Evolutionary conservation across 2,888 invertebrate species (phyloP), one percentile per base, ranked within the genome.

Genomic region (Drosophila multiciliata): DNA sequence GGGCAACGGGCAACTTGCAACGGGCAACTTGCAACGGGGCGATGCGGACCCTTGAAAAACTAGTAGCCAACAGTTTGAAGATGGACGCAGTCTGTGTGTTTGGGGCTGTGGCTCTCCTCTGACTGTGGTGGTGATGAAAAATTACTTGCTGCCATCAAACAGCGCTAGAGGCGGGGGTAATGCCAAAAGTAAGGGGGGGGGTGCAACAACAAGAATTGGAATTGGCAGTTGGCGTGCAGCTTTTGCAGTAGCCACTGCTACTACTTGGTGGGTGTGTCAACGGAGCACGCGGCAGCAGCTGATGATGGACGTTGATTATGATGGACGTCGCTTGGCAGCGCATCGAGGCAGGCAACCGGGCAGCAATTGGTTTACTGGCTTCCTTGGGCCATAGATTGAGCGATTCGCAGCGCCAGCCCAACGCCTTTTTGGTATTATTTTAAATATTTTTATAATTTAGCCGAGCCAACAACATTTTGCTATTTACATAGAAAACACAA

Each of bases 351-450:
- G 65, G 67, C 70, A 72, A 42, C 42, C 64, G 61, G 68, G 70
- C 71, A 73, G 80, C 75, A 83, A 83, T 81, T 83, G 81, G 66
- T 72, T 81, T 83, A 79, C 67, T 72, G 79, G 73, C 79, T 73
- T 78, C 79, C 81, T 83, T 74, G 68, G 83, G 80, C 77, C 53
- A 74, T 63, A 75, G 85, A 86, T 86, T 86, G 89, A 86, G 89
- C 85, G 85, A 86, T 86, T 86, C 87, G 58, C 82, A 77, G 82
- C 73, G 81, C 80, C 68, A 71, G 69, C 84, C 85, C 87, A 89
- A 84, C 85, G 87, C 87, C 87, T 84, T 87, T 85, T 86, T 75
- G 82, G 85, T 86, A 87, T 86, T 89, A 86, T 82, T 89, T 86
- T 81, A 85, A 87, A 85, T 85, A 86, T 89, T 73, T 80, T 84